Conservation (phyloP, 2,797 vertebrate genomes). For the Girardinus metallicus region DNA sequence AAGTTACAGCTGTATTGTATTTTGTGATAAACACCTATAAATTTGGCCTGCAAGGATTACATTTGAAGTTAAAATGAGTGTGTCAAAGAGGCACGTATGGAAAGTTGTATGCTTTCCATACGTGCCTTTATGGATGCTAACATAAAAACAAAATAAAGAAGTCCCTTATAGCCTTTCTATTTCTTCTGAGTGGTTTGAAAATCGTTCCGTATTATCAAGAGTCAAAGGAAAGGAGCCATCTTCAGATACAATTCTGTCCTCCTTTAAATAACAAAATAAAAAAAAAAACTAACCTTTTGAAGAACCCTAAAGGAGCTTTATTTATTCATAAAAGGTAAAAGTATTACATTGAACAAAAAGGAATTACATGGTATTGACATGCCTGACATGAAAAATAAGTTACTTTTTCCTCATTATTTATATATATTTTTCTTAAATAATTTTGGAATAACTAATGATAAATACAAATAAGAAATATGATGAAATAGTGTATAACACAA, state of each 20-base stretch:
- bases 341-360: conserved; percentile 10
- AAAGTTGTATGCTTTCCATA: conserved; percentile 35
- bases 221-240: conserved; percentile 37
- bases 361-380: neutral
- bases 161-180: conserved; percentile 31
- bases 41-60: conserved; percentile 34
- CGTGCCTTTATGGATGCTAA: conserved; percentile 16
- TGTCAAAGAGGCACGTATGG: conserved; percentile 45
- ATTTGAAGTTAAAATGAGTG: conserved; percentile 18
- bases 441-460: neutral
- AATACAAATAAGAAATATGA: neutral
- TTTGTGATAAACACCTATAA: conserved; percentile 26
- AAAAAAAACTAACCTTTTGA: neutral
- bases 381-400: neutral
- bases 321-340: conserved; percentile 1
- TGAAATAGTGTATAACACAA: neutral
- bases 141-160: conserved; percentile 31
- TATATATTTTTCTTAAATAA: conserved; percentile 3
- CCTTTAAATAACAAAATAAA: conserved; percentile 21
- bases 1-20: conserved; percentile 3
- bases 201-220: conserved; percentile 26
- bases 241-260: conserved; percentile 38
- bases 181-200: conserved; percentile 39
- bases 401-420: neutral
- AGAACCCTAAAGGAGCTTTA: conserved; percentile 7